Evolutionary conservation across 2,888 invertebrate genomes (phyloP), one percentile per base, ranked within the genome.

Genomic region (Dicyrtomina minuta): DNA sequence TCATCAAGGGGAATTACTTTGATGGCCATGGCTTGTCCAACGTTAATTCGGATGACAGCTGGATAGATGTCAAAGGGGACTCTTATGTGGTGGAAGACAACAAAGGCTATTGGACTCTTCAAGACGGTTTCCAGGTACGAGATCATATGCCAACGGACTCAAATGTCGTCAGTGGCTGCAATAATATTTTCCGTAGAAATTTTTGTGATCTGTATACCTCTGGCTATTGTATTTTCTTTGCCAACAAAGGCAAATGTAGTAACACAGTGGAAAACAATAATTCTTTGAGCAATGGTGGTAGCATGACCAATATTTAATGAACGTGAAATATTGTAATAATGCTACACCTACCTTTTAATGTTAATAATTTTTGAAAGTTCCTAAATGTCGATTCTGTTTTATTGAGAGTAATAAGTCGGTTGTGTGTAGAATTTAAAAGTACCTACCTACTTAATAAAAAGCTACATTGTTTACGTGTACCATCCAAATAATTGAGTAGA

Each of bases 61-160:
- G 75, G 75, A 66, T 75, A 1, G 75, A 75, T 64, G 71, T 75
- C 17, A 75, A 75, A 24, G 75, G 75, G 27, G 72, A 67, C 51
- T 68, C 68, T 13, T 75, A 75, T 43, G 20, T 66, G n/a, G 61
- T 75, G 20, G 44, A 70, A 12, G 53, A 73, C 51, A 75, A 75
- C 44, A 51, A 20, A 22, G 75, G 75, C 2, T 26, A 46, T 26
- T 67, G 39, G n/a, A 67, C 73, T 0, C 51, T 69, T 13, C 66
- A 75, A 59, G 75, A 75, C 51, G 75, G 75, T 0, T 69, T 64
- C 51, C 73, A 73, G 60, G 73, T 75, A 0, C 24, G 73, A 15
- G 59, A 68, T 24, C 73, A 75, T 49, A 73, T 73, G 72, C 73
- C 75, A 1, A 58, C 61, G 15, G 72, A 70, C n/a, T 46, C 62